Base-by-base conservation (phyloP, 2,888 invertebrate species). In the Pilophorus perplexus region DNA sequence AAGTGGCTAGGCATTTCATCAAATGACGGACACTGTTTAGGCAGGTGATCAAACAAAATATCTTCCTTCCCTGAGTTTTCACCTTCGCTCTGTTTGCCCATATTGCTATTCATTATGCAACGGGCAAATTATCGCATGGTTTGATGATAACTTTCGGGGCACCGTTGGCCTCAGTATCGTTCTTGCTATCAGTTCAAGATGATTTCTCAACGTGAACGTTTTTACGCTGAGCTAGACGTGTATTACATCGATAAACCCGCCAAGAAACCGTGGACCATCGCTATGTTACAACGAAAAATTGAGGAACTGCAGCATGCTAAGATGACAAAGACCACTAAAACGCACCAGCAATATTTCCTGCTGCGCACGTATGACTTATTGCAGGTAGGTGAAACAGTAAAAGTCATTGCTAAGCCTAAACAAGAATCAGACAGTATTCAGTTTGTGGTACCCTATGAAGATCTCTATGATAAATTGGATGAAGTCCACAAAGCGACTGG, bases 361-460 rank as follows among this genome's bases (percentile, higher is more conserved):
- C 46, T 46, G 46, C 6, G 46, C 20, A 46, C 46, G 46, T 46
- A 46, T 46, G 46, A 46, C 46, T 46, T 46, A 46, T 46, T 46
- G 46, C 46, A 20, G 46, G 46, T 18, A 46, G 20, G 22, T 18
- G 18, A 33, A 42, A 42, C 42, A 42, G 42, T 42, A 42, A 42
- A 42, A 42, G 42, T 42, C 42, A 42, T 42, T 42, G 42, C 42
- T 42, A 42, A 14, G n/a, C 42, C 42, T 42, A 8, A 42, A 42
- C 14, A 42, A 42, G 42, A 33, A 33, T 33, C 33, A 33, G 33
- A 33, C 33, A 18, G 46, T 46, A 46, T 46, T 46, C 46, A 46
- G 46, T 46, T 46, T 18, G 46, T 46, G 46, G 46, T 46, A 18
- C 46, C 18, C 46, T 46, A 46, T 46, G 46, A 46, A 46, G 46